Conservation (phyloP, 1,140 invertebrate species). For the Mycetomoellerius zeteki region DNA sequence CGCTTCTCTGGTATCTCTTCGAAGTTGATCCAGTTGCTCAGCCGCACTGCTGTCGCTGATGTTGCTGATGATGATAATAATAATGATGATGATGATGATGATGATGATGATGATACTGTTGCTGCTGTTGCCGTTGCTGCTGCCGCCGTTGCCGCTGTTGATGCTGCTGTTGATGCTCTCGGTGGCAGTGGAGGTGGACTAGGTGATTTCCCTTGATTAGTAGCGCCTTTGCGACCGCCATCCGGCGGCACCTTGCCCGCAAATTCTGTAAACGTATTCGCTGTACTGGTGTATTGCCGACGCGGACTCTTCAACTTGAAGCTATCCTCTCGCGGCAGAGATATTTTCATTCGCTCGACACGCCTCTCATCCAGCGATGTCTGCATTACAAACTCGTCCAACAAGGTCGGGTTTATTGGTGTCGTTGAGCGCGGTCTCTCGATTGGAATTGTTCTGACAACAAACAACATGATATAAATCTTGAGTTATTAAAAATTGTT, state of each 20-base stretch:
- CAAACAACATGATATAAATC: neutral
- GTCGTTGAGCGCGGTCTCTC: constrained; percentile 95
- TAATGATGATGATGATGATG: constrained; percentile 77
- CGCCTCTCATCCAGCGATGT: constrained; percentile 81
- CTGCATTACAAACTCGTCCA: constrained; percentile 91
- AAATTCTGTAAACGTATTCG: constrained; percentile 84
- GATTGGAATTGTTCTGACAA: constrained; percentile 92
- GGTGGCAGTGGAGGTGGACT: constrained; percentile 87
- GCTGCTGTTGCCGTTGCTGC: constrained; percentile 36
- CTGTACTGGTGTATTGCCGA: constrained; percentile 69
- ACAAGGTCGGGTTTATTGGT: constrained; percentile 91
- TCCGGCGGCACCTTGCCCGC: constrained; percentile 80
- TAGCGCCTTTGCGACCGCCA: constrained; percentile 54
- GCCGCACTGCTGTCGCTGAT: constrained; percentile 77
- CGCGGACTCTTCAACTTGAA: constrained; percentile 84
- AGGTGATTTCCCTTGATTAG: constrained; percentile 77
- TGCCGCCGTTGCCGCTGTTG: constrained; percentile 78
- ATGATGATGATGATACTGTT: constrained; percentile 78
- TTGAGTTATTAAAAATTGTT: neutral
- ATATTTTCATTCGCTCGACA: constrained; percentile 91
- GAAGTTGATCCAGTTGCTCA: constrained; percentile 93
- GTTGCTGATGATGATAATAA: constrained; percentile 64
- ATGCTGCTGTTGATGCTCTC: constrained; percentile 75
- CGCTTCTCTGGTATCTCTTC: constrained; percentile 93
- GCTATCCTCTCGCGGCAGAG: constrained; percentile 89